Evolutionary conservation across 2,113 vertebrate species (phyloP), one percentile per base, ranked within the genome.

Genomic region (Proterorhinus semilunaris): DNA sequence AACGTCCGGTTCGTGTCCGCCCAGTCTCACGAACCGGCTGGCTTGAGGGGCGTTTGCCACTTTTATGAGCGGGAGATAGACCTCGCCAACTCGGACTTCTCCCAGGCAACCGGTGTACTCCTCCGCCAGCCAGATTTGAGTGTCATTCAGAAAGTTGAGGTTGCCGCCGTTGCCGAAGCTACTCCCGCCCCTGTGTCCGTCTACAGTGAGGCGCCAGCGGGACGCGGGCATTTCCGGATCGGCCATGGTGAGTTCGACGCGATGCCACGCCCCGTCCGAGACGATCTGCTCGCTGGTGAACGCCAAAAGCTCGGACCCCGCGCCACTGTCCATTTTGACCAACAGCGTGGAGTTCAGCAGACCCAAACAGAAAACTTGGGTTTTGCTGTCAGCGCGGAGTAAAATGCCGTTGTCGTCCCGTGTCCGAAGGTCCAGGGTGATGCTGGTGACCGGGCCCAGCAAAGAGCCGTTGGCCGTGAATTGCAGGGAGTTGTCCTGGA

Each of bases 101-200:
- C 95, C 94, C 6, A 99, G 83, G 86, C 98, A 99, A 72, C 98
- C 98, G 0, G 93, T 95, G 91, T 94, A 98, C 21, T 95, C 95
- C 53, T 96, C 92, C 0, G 95, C 95, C 65, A 98, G 11, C 36
- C 90, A 74, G 5, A 99, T 21, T 0, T 68, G 81, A 0, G 90
- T 88, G 68, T 86, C 80, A 64, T 91, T 94, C 2, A 98, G 89
- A 78, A 97, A 98, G 83, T 92, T 92, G 62, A 98, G 74, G 82
- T 66, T 93, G 0, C 92, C 93, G 0, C 92, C 90, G 0, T 27
- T 71, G 0, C 88, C 90, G 10, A 79, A 84, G 76, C 94, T 93
- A 4, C 83, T 84, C 1, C 75, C 17, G 0, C 92, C 91, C 2
- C 15, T 66, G 0, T 77, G 74, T 0, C 88, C 91, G 0, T 98